Conservation (phyloP, 2,888 invertebrate genomes). For the Tetranychus piercei region DNA sequence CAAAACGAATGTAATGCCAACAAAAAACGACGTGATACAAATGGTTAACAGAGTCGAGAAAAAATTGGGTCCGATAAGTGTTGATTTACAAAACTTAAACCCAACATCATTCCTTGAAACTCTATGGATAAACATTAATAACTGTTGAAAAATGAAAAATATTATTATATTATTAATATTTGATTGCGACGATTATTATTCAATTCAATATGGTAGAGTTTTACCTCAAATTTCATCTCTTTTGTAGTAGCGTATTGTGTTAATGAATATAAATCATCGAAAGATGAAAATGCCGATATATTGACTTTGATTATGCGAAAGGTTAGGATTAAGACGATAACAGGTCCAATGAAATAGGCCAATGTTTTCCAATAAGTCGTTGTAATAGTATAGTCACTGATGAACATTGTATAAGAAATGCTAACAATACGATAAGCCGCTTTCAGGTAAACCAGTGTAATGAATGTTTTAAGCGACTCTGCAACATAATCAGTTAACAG, state of each 20-base stretch:
- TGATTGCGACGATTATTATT: no score
- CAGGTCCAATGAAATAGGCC: background rate
- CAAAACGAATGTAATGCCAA: background rate
- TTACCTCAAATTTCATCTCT: background rate
- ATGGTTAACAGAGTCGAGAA: background rate
- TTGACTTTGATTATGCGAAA: background rate
- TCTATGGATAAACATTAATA: background rate
- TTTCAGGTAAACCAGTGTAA: background rate
- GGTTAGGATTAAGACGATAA: background rate
- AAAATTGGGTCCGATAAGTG: background rate
- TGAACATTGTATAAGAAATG: background rate
- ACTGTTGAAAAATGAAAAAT: background rate
- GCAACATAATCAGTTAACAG: background rate
- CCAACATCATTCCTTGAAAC: background rate
- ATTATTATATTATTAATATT: no score
- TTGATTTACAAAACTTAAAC: background rate
- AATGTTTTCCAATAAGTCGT: background rate
- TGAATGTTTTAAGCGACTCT: background rate
- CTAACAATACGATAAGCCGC: background rate
- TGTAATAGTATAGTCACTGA: background rate
- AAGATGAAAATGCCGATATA: background rate
- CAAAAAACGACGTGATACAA: background rate
- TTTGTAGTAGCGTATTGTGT: background rate
- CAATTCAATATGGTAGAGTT: no score
- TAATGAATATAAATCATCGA: background rate